Percentiles rank a stretch among this genome's conserved stretches.
These are phyloP conservation scores for Amyelois transitella DNA, from an alignment of 1,140 invertebrate species.

Conservation along the genomic window DNA sequence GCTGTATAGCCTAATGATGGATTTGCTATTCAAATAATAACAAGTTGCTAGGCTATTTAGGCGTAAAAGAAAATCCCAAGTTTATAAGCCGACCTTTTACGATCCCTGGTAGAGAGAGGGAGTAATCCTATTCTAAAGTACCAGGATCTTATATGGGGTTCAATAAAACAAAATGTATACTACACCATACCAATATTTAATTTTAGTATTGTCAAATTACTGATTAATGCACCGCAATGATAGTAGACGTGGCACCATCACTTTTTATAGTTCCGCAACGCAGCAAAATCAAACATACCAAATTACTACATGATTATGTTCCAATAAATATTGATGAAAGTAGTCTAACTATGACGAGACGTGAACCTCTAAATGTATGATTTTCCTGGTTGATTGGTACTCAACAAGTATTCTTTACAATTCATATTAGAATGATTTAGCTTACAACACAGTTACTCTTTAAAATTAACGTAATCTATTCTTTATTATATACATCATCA, in stretches of 20 bases:
- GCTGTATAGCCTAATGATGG: no score
- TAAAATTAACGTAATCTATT: slow-evolving; percentile 7
- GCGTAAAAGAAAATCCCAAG: no score
- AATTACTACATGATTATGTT: slow-evolving; percentile 10
- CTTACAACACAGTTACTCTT: slow-evolving; percentile 6
- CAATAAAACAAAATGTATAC: slow-evolving; percentile 22
- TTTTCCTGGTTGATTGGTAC: neutral
- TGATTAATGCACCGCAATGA: slow-evolving; percentile 8
- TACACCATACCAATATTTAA: slow-evolving; percentile 49
- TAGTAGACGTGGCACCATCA: slow-evolving; percentile 7
- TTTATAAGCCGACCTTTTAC: no score
- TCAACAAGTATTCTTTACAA: neutral
- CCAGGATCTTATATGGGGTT: no score
- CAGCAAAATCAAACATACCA: slow-evolving; percentile 11
- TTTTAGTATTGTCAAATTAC: slow-evolving; percentile 57
- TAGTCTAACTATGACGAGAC: neutral
- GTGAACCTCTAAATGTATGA: neutral
- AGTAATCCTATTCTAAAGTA: neutral
- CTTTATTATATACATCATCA: slow-evolving; percentile 8
- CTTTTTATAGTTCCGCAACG: slow-evolving; percentile 3
- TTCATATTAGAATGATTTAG: slow-evolving; percentile 1
- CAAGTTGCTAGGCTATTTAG: no score
- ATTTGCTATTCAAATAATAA: no score
- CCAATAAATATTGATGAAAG: slow-evolving; percentile 16
- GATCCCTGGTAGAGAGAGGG: no score